A percentile compares a stretch with the other conserved stretches of the same genome.
phyloP scores from a whole-genome alignment of 2,888 invertebrate species.

The Carpatolechia fugitivella region DNA sequence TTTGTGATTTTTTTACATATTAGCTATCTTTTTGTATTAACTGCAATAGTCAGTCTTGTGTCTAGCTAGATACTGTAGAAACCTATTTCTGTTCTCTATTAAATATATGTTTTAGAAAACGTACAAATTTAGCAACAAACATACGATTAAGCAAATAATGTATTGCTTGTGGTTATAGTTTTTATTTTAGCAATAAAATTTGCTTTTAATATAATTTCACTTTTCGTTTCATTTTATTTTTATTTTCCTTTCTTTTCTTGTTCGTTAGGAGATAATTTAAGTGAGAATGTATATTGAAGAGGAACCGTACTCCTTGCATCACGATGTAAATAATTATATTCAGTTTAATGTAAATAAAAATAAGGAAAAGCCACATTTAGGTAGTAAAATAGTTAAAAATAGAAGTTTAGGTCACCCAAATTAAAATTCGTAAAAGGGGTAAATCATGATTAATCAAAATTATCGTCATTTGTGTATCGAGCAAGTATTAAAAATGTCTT shows the following conservation, averaged over 20 bases:
- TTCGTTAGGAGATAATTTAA: conserved; percentile 41
- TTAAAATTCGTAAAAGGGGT: conserved; percentile 43
- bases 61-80: conserved; percentile 7
- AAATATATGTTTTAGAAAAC: conserved; percentile 60
- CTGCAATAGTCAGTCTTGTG: conserved; percentile 10
- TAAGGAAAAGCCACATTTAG: conserved; percentile 29
- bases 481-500: conserved; percentile 41
- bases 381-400: conserved; percentile 31
- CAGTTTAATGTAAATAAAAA: conserved; percentile 38
- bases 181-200: conserved; percentile 77
- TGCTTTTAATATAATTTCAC: conserved; percentile 72
- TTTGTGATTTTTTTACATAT: conserved; percentile 45
- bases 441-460: conserved; percentile 62
- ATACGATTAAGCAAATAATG: conserved; percentile 61
- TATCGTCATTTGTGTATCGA: conserved; percentile 55
- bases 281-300: conserved; percentile 59
- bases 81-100: conserved; percentile 31
- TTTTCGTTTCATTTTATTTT: conserved; percentile 62
- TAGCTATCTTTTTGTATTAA: conserved; percentile 32
- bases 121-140: conserved; percentile 69
- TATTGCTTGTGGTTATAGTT: conserved; percentile 75
- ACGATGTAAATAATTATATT: conserved; percentile 58
- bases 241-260: conserved; percentile 42
- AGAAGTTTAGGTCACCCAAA: conserved; percentile 49
- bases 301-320: conserved; percentile 80